Percentiles rank a stretch among this genome's conserved stretches.
These are phyloP conservation scores for Lepidochitona cinerea DNA, from an alignment of 2,888 invertebrate species.

Conservation along the genomic window DNA sequence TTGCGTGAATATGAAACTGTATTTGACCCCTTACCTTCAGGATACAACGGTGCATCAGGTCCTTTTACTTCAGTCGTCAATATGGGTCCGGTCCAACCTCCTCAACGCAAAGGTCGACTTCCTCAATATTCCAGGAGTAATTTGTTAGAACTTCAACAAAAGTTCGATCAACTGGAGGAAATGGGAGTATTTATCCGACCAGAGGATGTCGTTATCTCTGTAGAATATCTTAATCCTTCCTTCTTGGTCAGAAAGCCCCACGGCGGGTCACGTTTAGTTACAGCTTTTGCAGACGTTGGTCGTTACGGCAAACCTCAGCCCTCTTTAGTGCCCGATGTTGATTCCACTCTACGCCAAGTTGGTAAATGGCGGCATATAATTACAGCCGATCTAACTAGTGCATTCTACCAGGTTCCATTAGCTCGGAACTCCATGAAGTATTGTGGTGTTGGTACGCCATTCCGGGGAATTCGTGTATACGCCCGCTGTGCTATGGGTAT, in stretches of 20 bases:
- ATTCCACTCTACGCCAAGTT: conserved; percentile 28
- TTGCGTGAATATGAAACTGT: conserved; percentile 31
- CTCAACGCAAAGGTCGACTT: conserved; percentile 39
- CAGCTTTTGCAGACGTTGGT: conserved; percentile 29
- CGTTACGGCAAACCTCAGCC: conserved; percentile 26
- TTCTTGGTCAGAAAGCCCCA: conserved; percentile 37
- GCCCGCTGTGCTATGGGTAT: conserved; percentile 45
- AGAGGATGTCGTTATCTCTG: conserved; percentile 27
- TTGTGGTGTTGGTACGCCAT: conserved; percentile 43
- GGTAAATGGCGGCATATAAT: conserved; percentile 38
- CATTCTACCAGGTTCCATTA: conserved; percentile 42
- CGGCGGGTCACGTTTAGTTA: conserved; percentile 37
- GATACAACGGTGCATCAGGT: conserved; percentile 35
- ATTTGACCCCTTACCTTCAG: conserved; percentile 27
- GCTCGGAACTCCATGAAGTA: conserved; percentile 37
- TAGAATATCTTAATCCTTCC: conserved; percentile 44
- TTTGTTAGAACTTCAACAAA: conserved; percentile 33
- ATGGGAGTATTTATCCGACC: conserved; percentile 32
- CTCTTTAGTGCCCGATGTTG: conserved; percentile 19
- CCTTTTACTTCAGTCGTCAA: conserved; percentile 37
- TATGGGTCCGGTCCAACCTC: conserved; percentile 42
- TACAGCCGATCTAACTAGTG: conserved; percentile 30
- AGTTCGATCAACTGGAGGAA: conserved; percentile 39
- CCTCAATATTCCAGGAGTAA: conserved; percentile 38
- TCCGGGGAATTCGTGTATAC: conserved; percentile 35